Conservation (phyloP, 2,888 invertebrate species). For the Plebejus argus region DNA sequence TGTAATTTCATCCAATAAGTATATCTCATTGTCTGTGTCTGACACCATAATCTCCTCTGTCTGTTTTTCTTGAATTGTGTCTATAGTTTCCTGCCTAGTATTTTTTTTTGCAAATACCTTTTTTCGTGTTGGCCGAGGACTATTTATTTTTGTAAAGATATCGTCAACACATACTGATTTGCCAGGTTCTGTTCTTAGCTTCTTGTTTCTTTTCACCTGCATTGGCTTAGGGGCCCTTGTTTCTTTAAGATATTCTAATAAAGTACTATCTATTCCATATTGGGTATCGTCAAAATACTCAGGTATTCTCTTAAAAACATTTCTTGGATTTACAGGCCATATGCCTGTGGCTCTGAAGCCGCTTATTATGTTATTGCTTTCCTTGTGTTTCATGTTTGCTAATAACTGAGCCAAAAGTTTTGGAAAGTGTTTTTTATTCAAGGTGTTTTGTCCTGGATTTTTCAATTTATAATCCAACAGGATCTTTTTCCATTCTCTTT, state of each 20-base stretch:
- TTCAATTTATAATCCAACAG: conserved; percentile 40
- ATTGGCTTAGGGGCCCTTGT: conserved; percentile 24
- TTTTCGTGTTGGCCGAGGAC: neutral
- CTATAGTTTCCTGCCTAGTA: neutral
- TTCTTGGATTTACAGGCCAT: conserved; percentile 33
- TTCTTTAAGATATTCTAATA: conserved; percentile 26
- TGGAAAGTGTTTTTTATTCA: conserved; percentile 43
- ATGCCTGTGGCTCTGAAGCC: conserved; percentile 42
- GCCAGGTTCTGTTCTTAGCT: conserved; percentile 21
- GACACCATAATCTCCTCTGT: neutral
- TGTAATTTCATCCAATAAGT: neutral
- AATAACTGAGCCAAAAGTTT: conserved; percentile 39
- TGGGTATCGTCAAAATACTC: conserved; percentile 29
- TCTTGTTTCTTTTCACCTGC: conserved; percentile 13
- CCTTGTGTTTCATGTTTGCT: conserved; percentile 16
- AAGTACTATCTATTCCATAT: conserved; percentile 26
- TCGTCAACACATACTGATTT: conserved; percentile 9
- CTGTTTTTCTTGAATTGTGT: conserved; percentile 1
- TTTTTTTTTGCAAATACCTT: neutral
- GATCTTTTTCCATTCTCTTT: conserved; percentile 42
- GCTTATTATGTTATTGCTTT: conserved; percentile 36
- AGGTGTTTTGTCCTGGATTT: conserved; percentile 40
- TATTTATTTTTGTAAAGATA: conserved; percentile 1
- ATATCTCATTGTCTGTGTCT: neutral
- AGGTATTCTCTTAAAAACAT: conserved; percentile 36